Percentiles rank a stretch among this genome's conserved stretches.
These are phyloP conservation scores for Notechis scutatus DNA, from an alignment of 2,113 vertebrate genomes.

Conservation along the genomic window DNA sequence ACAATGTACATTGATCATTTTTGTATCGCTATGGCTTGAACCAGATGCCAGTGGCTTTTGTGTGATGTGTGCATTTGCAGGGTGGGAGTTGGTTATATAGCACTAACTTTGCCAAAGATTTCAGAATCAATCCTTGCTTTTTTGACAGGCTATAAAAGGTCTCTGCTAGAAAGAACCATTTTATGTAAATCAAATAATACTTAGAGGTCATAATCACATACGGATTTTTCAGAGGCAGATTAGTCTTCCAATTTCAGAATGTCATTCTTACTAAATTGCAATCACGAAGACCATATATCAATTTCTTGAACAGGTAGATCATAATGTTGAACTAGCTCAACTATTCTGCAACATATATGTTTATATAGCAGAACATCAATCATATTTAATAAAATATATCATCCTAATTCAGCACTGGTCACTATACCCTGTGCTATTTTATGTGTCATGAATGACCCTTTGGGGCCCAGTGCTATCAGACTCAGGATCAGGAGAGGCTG, in stretches of 20 bases:
- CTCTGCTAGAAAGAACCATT: neutral
- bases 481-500: neutral
- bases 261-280: neutral
- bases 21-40: neutral
- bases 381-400: neutral
- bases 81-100: neutral
- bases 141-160: neutral
- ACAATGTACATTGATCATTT: neutral
- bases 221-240: neutral
- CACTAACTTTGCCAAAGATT: neutral
- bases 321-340: neutral
- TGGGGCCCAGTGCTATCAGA: neutral
- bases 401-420: neutral
- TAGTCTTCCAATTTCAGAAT: neutral
- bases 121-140: neutral
- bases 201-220: neutral
- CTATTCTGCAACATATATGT: neutral
- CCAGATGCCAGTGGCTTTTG: neutral
- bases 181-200: neutral
- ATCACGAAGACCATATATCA: neutral
- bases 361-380: neutral
- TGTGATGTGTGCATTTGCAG: neutral
- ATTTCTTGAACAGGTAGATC: neutral
- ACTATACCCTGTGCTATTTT: neutral
- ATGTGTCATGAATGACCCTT: neutral